Evolutionary conservation across 1,140 invertebrate species (phyloP).

Genomic region (Halesus radiatus): DNA sequence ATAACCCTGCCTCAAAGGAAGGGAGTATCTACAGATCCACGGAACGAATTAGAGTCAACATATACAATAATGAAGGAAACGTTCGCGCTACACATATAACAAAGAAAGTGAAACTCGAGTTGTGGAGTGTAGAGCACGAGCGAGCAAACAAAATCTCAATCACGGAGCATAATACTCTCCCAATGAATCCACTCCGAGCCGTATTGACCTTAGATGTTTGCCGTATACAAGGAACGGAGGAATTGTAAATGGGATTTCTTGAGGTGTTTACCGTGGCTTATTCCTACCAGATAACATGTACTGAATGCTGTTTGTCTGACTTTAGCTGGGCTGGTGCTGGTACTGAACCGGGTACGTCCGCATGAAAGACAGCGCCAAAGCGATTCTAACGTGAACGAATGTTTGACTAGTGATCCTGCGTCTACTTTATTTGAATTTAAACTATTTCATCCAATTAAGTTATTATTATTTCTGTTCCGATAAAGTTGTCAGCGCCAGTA

Average conservation of each 20-base stretch:
- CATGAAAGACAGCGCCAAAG: constrained; percentile 12
- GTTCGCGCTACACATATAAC: too few species aligned
- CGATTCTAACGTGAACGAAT: neutral
- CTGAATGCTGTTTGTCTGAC: neutral
- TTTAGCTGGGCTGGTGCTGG: too few species aligned
- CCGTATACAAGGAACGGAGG: constrained; percentile 14
- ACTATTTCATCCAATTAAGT: neutral
- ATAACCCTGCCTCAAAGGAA: too few species aligned
- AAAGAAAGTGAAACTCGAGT: too few species aligned
- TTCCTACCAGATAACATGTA: neutral
- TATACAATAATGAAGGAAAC: too few species aligned
- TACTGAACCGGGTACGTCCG: too few species aligned
- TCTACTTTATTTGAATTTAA: neutral
- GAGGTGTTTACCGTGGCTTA: constrained; percentile 35
- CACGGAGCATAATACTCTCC: neutral
- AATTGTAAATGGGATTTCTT: constrained; percentile 28
- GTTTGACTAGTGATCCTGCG: neutral
- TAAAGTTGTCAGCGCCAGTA: neutral
- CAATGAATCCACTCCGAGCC: neutral
- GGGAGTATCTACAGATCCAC: too few species aligned
- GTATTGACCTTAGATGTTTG: constrained; percentile 26
- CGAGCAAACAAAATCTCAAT: constrained; percentile 3
- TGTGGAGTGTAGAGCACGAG: too few species aligned
- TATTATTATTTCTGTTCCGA: too few species aligned
- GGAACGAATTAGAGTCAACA: too few species aligned